Evolutionary conservation across 2,113 vertebrate species (phyloP), one percentile per base, ranked within the genome.

Genomic region (Willisornis vidua): DNA sequence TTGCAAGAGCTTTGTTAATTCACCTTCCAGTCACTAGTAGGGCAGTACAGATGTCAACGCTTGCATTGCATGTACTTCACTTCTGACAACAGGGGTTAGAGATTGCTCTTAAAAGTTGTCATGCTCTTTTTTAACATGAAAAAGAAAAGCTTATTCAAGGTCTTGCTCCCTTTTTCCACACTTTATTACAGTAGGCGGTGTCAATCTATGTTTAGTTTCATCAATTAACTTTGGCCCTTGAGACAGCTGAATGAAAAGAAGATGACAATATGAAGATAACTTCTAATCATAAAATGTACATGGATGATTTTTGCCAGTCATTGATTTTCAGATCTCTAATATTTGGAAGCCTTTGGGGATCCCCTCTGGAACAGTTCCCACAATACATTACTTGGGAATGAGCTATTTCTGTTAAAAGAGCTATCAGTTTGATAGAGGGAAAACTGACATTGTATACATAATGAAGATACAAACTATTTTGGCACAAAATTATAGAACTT

Each of bases 281-380:
- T 72, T 22, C 39, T 68, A 45, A 37, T 81, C 31, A 71, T 71
- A 89, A 82, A 72, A 61, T 79, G 59, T 66, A 66, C 91, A 79
- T 2, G 2, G 16, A 78, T 59, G 16, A 48, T 87, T 89, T 89
- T 94, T 89, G 19, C 35, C 17, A 33, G 7, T 58, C 52, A 24
- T 43, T 67, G 46, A 91, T 94, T 93, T 97, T 90, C 28, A 91
- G 52, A 82, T 81, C 33, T 61, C 31, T 70, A 77, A 61, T 68
- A 62, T 16, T 80, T 75, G 52, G 48, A 91, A 92, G 24, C 10
- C 23, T 87, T 95, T 76, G 63, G 41, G 31, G 39, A 70, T 72
- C 54, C 65, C n/a, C 51, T 84, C 74, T 85, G 61, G 71, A 93
- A 52, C 65, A 65, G 73, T 94, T 94, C 58, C 61, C 58, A 19